Percentiles rank a stretch among this genome's conserved stretches.
Evolutionary conservation across 2,113 vertebrate species (phyloP).

Genomic region (Protobothrops flavoviridis): DNA sequence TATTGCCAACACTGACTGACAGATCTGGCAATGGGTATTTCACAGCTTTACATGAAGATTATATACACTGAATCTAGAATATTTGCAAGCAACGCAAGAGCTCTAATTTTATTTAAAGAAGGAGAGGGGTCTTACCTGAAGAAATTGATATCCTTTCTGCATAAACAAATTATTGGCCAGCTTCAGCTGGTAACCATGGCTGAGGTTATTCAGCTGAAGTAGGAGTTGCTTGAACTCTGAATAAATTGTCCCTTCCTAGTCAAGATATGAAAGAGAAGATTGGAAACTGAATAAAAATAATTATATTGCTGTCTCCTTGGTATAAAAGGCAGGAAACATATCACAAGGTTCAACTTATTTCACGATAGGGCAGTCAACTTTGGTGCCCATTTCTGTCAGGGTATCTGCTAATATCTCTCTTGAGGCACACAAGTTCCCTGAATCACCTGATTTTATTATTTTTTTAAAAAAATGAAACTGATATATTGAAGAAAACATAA

Average conservation of each 20-base stretch:
- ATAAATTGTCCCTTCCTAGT: slow-evolving; percentile 36
- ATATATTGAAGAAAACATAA: neutral
- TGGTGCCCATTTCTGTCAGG: neutral
- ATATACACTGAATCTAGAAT: neutral
- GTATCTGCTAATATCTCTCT: neutral
- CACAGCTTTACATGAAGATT: too few relatives aligned
- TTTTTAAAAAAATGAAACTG: neutral
- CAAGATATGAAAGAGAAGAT: slow-evolving; percentile 7
- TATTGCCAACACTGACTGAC: neutral
- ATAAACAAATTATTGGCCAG: slow-evolving; percentile 70
- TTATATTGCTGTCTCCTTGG: neutral
- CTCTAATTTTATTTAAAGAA: neutral
- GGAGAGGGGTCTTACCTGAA: slow-evolving; percentile 42
- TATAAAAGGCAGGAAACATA: neutral
- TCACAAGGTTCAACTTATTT: neutral
- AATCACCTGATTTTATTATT: neutral
- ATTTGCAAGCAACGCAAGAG: neutral
- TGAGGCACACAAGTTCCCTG: neutral
- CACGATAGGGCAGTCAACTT: neutral
- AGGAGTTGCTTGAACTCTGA: slow-evolving; percentile 64
- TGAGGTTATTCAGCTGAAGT: slow-evolving; percentile 60
- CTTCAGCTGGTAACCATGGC: slow-evolving; percentile 46
- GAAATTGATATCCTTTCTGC: slow-evolving; percentile 52
- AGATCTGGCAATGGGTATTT: too few relatives aligned
- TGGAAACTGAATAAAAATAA: slow-evolving; percentile 37